Evolutionary conservation across 2,888 invertebrate genomes (phyloP).

Genomic region (Drosophila formosana): DNA sequence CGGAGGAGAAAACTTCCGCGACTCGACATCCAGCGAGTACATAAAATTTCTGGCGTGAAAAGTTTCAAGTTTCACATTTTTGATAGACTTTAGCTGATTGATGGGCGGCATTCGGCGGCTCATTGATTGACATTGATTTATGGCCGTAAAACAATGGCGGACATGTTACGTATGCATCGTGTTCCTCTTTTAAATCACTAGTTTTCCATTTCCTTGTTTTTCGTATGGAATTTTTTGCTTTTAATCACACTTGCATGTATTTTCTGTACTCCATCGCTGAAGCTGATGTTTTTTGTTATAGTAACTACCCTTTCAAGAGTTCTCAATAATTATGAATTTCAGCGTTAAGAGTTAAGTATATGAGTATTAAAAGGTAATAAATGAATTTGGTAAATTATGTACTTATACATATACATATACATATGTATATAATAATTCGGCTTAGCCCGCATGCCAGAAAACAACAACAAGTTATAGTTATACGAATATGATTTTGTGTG

Average conservation of each 20-base stretch:
- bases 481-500: too few species aligned
- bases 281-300: too few species aligned
- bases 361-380: too few species aligned
- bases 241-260: background rate
- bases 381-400: too few species aligned
- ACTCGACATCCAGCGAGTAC: conserved; percentile 19
- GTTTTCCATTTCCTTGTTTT: background rate
- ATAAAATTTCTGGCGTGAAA: conserved; percentile 33
- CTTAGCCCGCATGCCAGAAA: too few species aligned
- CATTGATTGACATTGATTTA: conserved; percentile 75
- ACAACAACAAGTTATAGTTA: too few species aligned
- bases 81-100: conserved; percentile 72
- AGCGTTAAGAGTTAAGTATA: too few species aligned
- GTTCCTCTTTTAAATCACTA: conserved; percentile 19
- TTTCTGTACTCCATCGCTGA: too few species aligned
- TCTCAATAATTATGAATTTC: too few species aligned
- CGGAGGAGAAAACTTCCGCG: conserved; percentile 18
- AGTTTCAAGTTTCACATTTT: conserved; percentile 36
- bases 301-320: too few species aligned
- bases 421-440: too few species aligned
- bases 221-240: background rate
- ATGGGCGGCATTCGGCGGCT: conserved; percentile 46
- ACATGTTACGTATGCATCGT: conserved; percentile 55
- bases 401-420: too few species aligned
- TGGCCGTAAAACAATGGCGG: conserved; percentile 47